Evolutionary conservation across 1,140 invertebrate species (phyloP), one percentile per base, ranked within the genome.

Genomic region (Trichonephila inaurata): DNA sequence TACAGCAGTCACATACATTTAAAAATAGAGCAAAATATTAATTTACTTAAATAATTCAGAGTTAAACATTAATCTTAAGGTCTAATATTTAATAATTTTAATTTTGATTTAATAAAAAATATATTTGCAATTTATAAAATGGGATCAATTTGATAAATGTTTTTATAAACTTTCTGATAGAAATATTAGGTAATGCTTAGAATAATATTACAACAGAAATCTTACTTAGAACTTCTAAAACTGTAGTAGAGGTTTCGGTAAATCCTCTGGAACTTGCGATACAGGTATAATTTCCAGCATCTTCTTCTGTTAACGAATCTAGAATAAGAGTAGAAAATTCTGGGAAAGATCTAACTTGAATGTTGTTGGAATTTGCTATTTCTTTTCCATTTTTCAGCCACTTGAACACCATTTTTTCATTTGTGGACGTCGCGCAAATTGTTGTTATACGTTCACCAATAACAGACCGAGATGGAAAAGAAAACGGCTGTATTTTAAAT

Each of bases 331-430:
- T 91, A 0, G 93, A 94, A 16, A 94, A n/a, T 0, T 94, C 93
- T 2, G 89, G 69, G 64, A 77, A 88, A 7, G 89, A 87, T 62
- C 62, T 58, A 6, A 94, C 14, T 4, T 72, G 51, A 1, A 91
- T 66, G 10, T 77, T 94, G 0, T 28, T n/a, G 0, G 24, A 18
- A 2, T 91, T 72, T 0, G 16, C 7, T 8, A 94, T 62, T 87
- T 91, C 89, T 87, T 64, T 94, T 40, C 89, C 93, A 51, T 94
- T 87, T 77, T 94, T 87, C 28, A 91, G 10, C 93, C 93, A 94
- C 77, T 91, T 94, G 24, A 91, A 94, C 7, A 62, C 60, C 60
- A 94, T 44, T 58, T 94, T 91, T 28, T 44, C 89, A 1, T 69
- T 66, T 12, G 61, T 40, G 18, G 60, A 61, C 12, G 86, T 44